Evolutionary conservation across 2,888 invertebrate genomes (phyloP).

Genomic region (Tetheella fluctuosa): DNA sequence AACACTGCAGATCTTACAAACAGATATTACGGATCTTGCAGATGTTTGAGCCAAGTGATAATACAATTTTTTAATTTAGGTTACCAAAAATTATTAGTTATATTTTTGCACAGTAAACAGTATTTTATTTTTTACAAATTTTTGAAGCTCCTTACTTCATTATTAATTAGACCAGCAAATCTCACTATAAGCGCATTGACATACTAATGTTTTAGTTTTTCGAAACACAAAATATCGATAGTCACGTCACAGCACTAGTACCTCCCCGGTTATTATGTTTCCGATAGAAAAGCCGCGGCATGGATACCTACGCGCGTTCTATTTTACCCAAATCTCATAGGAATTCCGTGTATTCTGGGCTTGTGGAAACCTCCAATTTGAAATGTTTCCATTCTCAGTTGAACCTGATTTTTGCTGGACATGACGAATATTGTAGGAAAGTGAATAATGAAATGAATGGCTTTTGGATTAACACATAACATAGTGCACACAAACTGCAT

Average conservation of each 20-base stretch:
- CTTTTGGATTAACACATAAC: not conserved
- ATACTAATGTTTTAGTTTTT: not conserved
- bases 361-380: slow-evolving; percentile 10
- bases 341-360: not conserved
- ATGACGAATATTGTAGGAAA: not conserved
- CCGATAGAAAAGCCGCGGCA: not conserved
- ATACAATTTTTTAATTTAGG: too few species aligned
- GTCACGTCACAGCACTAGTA: too few species aligned
- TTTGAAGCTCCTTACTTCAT: too few species aligned
- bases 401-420: not conserved
- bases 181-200: not conserved
- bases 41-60: too few species aligned
- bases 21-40: too few species aligned
- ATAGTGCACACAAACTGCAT: not conserved
- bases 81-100: too few species aligned
- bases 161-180: too few species aligned
- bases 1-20: too few species aligned
- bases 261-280: not conserved
- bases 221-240: not conserved
- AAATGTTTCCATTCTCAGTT: slow-evolving; percentile 4
- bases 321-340: not conserved
- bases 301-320: slow-evolving; percentile 3
- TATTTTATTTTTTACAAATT: too few species aligned
- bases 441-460: not conserved
- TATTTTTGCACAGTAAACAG: too few species aligned